Base-by-base conservation (phyloP, 2,113 vertebrate species). In the Mionectes macconnelli region DNA sequence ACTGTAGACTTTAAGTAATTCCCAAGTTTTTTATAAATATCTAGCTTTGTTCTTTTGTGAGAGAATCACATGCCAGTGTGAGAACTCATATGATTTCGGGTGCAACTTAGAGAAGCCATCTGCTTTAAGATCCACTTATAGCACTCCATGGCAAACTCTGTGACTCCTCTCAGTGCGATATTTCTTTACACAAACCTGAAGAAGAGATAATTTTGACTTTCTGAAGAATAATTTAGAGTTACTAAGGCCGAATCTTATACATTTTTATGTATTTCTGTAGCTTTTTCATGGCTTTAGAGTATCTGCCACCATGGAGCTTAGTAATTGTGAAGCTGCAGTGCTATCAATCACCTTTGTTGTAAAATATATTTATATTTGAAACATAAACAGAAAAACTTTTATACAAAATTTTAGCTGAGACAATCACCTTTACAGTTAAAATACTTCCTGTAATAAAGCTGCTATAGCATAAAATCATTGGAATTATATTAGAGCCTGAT, bases 11-110 rank as follows among this genome's bases (percentile, higher is more conserved):
- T 31, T 91, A 87, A 93, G 84, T 78, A 92, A 89, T 95, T 94
- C 60, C 62, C 40, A 92, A 93, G 83, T 75, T 86, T 75, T 91
- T 55, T 63, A n/a, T 53, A 90, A 90, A 84, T 74, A 94, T 49
- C 50, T 67, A 95, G 60, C 83, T 97, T 93, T 88, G 77, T 85
- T 97, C 69, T 94, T 95, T 79, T 95, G 69, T 72, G 64, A 91
- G 64, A 44, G 80, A 78, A 90, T 76, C 40, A 79, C 84, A 77
- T 91, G 79, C 59, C 60, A 68, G 49, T 10, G 2, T 66, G 93
- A 93, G 68, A 90, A 33, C 69, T 94, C 93, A 74, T 89, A 53
- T 86, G 94, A 89, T 93, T 95, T 89, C 93, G 79, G 74, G 66
- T 69, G 57, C 42, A 56, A 79, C 73, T 86, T 88, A 52, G 28